Base-by-base conservation (phyloP, 2,113 vertebrate species). In the Pangasianodon hypophthalmus region DNA sequence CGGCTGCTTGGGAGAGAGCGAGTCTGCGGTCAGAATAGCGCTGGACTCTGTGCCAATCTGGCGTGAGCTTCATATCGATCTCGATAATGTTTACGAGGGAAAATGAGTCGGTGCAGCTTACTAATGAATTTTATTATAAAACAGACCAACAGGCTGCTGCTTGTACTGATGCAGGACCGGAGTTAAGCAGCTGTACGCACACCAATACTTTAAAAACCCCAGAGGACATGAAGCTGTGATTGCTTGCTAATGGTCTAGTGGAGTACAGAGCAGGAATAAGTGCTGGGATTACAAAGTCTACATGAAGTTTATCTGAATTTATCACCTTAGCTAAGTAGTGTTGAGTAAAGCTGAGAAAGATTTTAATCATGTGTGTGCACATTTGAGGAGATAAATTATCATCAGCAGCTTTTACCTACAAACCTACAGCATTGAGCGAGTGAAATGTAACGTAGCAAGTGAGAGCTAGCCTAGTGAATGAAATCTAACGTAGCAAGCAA, bases 31-130 rank as follows among this genome's bases (percentile, higher is more conserved):
- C 77, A 80, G 26, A 80, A 50, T 11, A 80, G 46, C 0, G 79
- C 29, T 54, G 50, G 79, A 32, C 44, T 56, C 80, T 37, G 50
- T 56, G 29, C 80, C 80, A 82, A 19, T 37, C 50, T 82, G 80
- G 18, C 80, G 0, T 41, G 21, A 41, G 52, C 52, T 83, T 83
- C 54, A 19, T 58, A 83, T 58, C 18, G 52, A 83, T 83, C 81
- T 56, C 32, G 7, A 83, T 81, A 8, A 32, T 21, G 52, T 83
- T 83, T 83, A 83, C 16, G 9, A 83, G 52, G 52, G 52, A 83
- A 82, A 83, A 58, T 37, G 81, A 83, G n/a, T 82, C 48, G n/a
- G 29, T 21, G n/a, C 50, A 56, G 52, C 80, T 56, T 58, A 54
- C 18, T 56, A 58, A 58, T 83, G 52, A 11, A 83, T 83, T 83